Evolutionary conservation across 1,140 invertebrate genomes (phyloP), one percentile per base, ranked within the genome.

Genomic region (Drosophila repleta): DNA sequence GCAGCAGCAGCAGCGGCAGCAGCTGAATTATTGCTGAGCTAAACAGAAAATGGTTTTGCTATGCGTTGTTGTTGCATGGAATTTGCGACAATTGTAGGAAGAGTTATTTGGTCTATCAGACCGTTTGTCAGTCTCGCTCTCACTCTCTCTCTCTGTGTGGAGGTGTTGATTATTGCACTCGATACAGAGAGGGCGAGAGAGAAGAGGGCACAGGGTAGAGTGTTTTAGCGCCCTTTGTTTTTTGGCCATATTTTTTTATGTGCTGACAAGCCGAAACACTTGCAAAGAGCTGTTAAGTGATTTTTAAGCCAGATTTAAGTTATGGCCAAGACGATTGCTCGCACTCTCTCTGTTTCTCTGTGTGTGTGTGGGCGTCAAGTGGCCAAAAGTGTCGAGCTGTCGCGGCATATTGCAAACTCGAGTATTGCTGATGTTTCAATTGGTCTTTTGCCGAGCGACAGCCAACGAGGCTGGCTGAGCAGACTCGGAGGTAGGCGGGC

Each of bases 401-500:
- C 56, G 67, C 76, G 68, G 37, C 83, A 88, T 87, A 88, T 87
- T 76, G 81, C 63, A 67, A 67, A 45, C 71, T 87, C 76, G 70
- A 87, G 83, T 73, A 87, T 83, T 87, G 83, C 83, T 89, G 83
- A 87, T 87, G 84, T 87, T 87, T 87, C 84, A 87, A 88, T 87
- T 87, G 82, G 32, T 35, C 78, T 48, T 21, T 49, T 43, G 39
- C 39, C 24, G 11, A 43, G 20, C 17, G 39, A 17, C 39, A 43
- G 15, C 6, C 39, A 17, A n/a, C 39, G 8, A 43, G 39, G 39
- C 39, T 2, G 13, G 39, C 39, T 7, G n/a, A 1, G 39, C 39
- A 5, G 13, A 0, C 21, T 15, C 8, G 8, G 18, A 32, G 29
- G 10, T 10, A 32, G 29, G 8, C 8, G 1, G 8, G 10, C 32